A percentile compares a stretch with the other conserved stretches of the same genome.
Evolutionary conservation across 2,797 vertebrate genomes (phyloP).

Genomic region (Pangasius larnaudii): DNA sequence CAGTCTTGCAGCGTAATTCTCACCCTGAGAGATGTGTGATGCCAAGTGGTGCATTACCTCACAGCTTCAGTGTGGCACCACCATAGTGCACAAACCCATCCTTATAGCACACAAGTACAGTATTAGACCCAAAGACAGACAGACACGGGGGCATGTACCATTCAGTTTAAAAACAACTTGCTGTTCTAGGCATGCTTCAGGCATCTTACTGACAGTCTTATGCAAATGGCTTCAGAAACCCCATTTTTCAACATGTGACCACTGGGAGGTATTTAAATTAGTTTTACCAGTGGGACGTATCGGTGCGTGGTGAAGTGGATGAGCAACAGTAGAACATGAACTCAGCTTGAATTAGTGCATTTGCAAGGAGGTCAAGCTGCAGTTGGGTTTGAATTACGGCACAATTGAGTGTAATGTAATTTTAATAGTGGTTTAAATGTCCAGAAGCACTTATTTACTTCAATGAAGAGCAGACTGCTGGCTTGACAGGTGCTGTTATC

Average conservation of each 20-base stretch:
- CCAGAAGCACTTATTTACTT: slow-evolving; percentile 51
- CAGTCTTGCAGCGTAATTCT: slow-evolving; percentile 69
- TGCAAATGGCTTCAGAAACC: slow-evolving; percentile 42
- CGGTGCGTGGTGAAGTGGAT: slow-evolving; percentile 37
- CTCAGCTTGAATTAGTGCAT: slow-evolving; percentile 38
- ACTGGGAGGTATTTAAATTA: slow-evolving; percentile 55
- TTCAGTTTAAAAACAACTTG: slow-evolving; percentile 4
- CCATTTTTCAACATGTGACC: slow-evolving; percentile 37
- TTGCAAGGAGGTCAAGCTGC: slow-evolving; percentile 44
- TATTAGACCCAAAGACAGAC: slow-evolving; percentile 33
- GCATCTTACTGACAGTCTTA: slow-evolving; percentile 40
- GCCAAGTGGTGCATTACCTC: slow-evolving; percentile 49
- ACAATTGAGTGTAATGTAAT: slow-evolving; percentile 25
- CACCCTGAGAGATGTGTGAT: slow-evolving; percentile 71
- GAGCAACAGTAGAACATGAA: slow-evolving; percentile 41
- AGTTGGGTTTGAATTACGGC: slow-evolving; percentile 22
- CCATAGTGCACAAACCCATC: slow-evolving; percentile 47
- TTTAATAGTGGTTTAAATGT: slow-evolving; percentile 54
- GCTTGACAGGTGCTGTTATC: slow-evolving; percentile 50
- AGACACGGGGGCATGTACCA: background rate
- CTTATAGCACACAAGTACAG: slow-evolving; percentile 17
- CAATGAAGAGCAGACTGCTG: slow-evolving; percentile 39
- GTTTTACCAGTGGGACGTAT: slow-evolving; percentile 47
- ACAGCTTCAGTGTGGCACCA: slow-evolving; percentile 56
- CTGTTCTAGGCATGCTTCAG: slow-evolving; percentile 3